Evolutionary conservation across 1,140 invertebrate species (phyloP).

Genomic region (Arion vulgaris): DNA sequence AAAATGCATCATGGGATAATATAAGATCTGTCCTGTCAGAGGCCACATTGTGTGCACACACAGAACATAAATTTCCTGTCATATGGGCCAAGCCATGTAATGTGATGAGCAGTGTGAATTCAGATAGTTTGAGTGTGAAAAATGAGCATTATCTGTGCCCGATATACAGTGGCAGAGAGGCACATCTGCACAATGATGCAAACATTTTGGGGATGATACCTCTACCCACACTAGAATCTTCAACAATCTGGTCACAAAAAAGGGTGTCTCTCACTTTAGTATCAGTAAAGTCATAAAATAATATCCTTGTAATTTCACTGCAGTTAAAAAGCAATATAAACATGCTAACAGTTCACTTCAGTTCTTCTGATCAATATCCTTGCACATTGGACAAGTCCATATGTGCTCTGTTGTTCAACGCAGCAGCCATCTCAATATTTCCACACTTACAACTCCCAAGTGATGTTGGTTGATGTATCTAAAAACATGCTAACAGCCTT

Average conservation of each 20-base stretch:
- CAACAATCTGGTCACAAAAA: conserved; percentile 54
- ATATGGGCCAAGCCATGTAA: conserved; percentile 62
- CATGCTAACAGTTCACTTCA: no score
- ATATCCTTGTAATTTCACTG: no score
- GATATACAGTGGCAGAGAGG: conserved; percentile 50
- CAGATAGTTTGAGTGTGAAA: conserved; percentile 21
- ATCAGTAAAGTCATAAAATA: conserved; percentile 13
- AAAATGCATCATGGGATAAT: conserved; percentile 68
- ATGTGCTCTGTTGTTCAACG: no score
- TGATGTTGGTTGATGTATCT: no score
- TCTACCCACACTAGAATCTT: conserved; percentile 48
- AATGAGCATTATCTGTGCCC: conserved; percentile 50
- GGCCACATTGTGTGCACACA: conserved; percentile 41
- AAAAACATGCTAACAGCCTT: no score
- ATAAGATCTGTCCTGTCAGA: conserved; percentile 49
- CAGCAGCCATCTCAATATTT: no score
- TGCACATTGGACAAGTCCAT: no score
- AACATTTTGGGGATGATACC: conserved; percentile 54
- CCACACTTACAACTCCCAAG: no score
- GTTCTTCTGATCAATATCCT: no score
- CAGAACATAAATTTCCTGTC: conserved; percentile 53
- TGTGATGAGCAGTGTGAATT: background rate
- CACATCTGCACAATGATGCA: conserved; percentile 48
- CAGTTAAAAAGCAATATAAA: no score
- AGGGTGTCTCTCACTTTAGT: conserved; percentile 40